Evolutionary conservation across 1,140 invertebrate genomes (phyloP).

Genomic region (Drosophila persimilis): DNA sequence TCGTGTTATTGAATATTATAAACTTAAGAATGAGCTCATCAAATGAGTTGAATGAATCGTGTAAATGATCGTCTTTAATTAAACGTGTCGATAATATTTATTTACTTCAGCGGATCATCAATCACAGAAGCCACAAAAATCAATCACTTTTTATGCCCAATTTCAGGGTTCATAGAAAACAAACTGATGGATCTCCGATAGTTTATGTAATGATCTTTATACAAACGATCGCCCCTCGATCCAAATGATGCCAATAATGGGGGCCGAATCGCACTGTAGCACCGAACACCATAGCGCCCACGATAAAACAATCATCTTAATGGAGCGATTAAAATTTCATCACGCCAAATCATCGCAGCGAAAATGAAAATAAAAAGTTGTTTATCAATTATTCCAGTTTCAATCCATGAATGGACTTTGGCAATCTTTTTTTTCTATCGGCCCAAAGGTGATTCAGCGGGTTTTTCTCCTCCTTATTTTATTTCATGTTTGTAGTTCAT

Average conservation of each 20-base stretch:
- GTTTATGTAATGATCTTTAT: background rate
- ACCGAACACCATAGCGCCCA: slow-evolving; percentile 6
- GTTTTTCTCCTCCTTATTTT: background rate
- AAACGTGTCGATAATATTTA: too few species aligned
- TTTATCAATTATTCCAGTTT: slow-evolving; percentile 39
- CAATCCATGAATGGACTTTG: slow-evolving; percentile 24
- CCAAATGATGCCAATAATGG: slow-evolving; percentile 20
- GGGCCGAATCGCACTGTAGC: background rate
- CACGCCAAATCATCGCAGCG: slow-evolving; percentile 26
- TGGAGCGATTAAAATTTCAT: slow-evolving; percentile 48
- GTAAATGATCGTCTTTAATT: too few species aligned
- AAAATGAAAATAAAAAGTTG: slow-evolving; percentile 28
- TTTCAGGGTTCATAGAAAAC: too few species aligned
- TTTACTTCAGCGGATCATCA: too few species aligned
- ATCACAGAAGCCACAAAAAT: too few species aligned
- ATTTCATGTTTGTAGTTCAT: background rate
- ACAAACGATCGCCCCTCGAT: slow-evolving; percentile 4
- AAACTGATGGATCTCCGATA: background rate
- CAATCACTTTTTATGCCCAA: too few species aligned
- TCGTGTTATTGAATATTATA: too few species aligned
- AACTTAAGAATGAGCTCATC: too few species aligned
- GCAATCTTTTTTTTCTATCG: background rate
- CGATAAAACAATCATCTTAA: slow-evolving; percentile 48
- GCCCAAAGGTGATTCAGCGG: slow-evolving; percentile 3
- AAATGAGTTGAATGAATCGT: too few species aligned